phyloP scores from a whole-genome alignment of 2,888 invertebrate species.

The Sepiola atlantica region DNA sequence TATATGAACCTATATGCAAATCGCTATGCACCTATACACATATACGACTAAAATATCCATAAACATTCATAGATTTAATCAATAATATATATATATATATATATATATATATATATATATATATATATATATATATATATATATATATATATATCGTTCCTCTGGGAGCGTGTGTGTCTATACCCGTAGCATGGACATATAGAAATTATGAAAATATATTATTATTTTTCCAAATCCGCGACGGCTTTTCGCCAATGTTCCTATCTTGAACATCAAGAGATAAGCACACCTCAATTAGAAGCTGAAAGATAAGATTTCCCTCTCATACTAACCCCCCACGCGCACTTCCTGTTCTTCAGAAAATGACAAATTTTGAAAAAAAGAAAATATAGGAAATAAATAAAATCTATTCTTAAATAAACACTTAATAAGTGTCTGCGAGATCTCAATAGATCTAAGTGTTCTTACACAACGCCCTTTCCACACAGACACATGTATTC shows the following conservation, averaged over 20 bases:
- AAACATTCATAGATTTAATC: neutral
- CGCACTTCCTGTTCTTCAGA: neutral
- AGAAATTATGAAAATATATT: too few relatives aligned
- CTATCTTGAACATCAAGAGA: neutral
- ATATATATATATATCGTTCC: too few relatives aligned
- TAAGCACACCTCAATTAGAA: neutral
- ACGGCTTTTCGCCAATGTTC: neutral
- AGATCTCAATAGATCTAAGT: too few relatives aligned
- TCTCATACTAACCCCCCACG: neutral
- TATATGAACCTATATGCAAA: neutral
- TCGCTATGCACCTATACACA: neutral
- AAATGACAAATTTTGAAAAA: neutral
- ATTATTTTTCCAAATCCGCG: too few relatives aligned
- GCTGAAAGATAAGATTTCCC: neutral
- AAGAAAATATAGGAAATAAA: neutral
- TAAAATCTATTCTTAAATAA: neutral
- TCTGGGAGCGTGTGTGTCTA: too few relatives aligned
- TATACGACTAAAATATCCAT: neutral
- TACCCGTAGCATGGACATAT: too few relatives aligned
- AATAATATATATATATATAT: too few relatives aligned
- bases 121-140: too few relatives aligned
- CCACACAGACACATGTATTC: too few relatives aligned
- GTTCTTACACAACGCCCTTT: too few relatives aligned
- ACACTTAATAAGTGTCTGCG: neutral
- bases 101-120: too few relatives aligned